Evolutionary conservation across 2,888 invertebrate genomes (phyloP).

Genomic region (Asteroscopus sphinx): DNA sequence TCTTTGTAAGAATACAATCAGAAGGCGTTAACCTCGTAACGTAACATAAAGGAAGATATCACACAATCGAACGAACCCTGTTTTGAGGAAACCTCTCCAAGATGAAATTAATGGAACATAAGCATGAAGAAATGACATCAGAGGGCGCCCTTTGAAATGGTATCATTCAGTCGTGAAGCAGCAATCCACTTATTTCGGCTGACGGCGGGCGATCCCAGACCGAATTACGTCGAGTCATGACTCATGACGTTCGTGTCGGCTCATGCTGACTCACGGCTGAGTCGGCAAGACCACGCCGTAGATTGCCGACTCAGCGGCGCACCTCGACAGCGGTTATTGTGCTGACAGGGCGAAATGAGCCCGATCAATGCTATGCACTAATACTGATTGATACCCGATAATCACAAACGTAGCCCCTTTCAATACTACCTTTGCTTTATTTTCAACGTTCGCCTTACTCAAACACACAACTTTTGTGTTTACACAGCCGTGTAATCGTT

Average conservation of each 20-base stretch:
- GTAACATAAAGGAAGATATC: slow-evolving; percentile 31
- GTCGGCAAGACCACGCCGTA: slow-evolving; percentile 66
- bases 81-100: slow-evolving; percentile 29
- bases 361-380: slow-evolving; percentile 74
- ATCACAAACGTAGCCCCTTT: slow-evolving; percentile 60
- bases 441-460: slow-evolving; percentile 5
- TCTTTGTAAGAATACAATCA: slow-evolving; percentile 48
- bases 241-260: slow-evolving; percentile 67
- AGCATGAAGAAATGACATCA: slow-evolving; percentile 73
- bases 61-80: slow-evolving; percentile 35
- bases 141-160: slow-evolving; percentile 75
- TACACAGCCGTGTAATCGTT: slow-evolving; percentile 1
- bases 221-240: slow-evolving; percentile 79
- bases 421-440: slow-evolving; percentile 32
- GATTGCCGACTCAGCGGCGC: slow-evolving; percentile 71
- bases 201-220: slow-evolving; percentile 76
- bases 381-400: slow-evolving; percentile 81
- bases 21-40: slow-evolving; percentile 30
- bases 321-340: slow-evolving; percentile 75
- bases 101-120: slow-evolving; percentile 57
- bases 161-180: slow-evolving; percentile 81
- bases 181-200: slow-evolving; percentile 87
- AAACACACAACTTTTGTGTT: neutral
- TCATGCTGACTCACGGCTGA: slow-evolving; percentile 80
- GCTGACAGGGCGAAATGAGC: slow-evolving; percentile 76